Evolutionary conservation across 1,140 invertebrate genomes (phyloP).

Genomic region (Eubasilissa regina): DNA sequence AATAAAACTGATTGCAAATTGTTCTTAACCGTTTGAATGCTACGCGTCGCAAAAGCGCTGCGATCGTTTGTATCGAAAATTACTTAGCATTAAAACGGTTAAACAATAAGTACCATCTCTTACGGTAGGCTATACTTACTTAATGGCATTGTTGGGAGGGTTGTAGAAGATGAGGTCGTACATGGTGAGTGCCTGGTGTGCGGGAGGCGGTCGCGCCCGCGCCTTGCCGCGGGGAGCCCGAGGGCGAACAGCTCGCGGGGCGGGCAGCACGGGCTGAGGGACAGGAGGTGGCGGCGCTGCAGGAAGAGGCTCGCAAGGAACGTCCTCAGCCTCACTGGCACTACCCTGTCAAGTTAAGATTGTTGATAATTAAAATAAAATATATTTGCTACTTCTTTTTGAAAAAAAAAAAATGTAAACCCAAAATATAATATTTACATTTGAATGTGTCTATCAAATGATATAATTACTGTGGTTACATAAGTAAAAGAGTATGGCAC

Average conservation of each 20-base stretch:
- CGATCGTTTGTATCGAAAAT: too few relatives aligned
- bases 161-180: conserved; percentile 94
- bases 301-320: conserved; percentile 43
- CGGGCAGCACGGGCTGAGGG: neutral
- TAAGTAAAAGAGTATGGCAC: too few relatives aligned
- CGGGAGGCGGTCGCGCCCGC: conserved; percentile 73
- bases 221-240: conserved; percentile 65
- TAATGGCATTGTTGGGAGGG: conserved; percentile 77
- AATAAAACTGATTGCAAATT: too few relatives aligned
- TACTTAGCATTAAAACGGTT: too few relatives aligned
- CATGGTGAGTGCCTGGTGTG: conserved; percentile 86
- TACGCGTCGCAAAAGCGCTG: too few relatives aligned
- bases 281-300: neutral
- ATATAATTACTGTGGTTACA: too few relatives aligned
- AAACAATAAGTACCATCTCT: too few relatives aligned
- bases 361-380: neutral
- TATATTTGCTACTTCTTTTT: too few relatives aligned
- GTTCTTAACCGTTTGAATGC: too few relatives aligned
- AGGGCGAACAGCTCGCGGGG: neutral
- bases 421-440: too few relatives aligned
- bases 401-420: too few relatives aligned
- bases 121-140: conserved; percentile 67
- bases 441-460: too few relatives aligned
- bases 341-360: conserved; percentile 64
- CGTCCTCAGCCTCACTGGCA: conserved; percentile 71